Evolutionary conservation across 2,797 vertebrate genomes (phyloP).

Genomic region (Alca torda): DNA sequence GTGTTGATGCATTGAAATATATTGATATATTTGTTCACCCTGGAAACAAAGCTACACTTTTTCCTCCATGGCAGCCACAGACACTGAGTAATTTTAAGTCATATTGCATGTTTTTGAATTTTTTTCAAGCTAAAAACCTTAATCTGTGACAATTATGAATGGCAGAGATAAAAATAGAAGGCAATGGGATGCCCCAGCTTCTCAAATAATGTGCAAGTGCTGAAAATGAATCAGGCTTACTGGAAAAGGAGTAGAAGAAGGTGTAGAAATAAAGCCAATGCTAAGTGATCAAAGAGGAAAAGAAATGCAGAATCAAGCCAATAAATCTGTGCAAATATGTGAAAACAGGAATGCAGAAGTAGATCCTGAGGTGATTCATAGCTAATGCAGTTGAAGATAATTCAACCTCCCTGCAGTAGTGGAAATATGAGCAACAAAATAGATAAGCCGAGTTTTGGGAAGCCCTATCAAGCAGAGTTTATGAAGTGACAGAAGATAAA

Average conservation of each 20-base stretch:
- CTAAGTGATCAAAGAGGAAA: not conserved
- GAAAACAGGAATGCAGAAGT: not conserved
- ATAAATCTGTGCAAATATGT: not conserved
- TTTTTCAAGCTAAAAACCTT: not conserved
- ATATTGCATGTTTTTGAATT: not conserved
- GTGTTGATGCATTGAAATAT: not conserved
- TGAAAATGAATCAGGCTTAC: not conserved
- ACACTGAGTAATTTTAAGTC: not conserved
- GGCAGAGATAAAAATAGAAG: not conserved
- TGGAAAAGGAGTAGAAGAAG: not conserved
- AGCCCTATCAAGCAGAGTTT: not conserved
- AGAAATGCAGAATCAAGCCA: not conserved
- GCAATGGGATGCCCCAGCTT: not conserved
- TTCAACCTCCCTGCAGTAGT: not conserved
- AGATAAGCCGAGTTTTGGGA: not conserved
- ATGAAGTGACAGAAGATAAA: not conserved
- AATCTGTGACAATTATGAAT: not conserved
- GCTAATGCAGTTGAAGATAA: not conserved
- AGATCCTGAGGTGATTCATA: not conserved
- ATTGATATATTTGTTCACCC: not conserved
- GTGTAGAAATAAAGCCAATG: not conserved
- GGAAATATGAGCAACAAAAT: not conserved
- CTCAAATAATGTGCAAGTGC: not conserved
- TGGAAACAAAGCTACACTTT: not conserved
- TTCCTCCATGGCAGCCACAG: not conserved